phyloP scores from a whole-genome alignment of 2,888 invertebrate genomes.

The Drosophila nr. fundita region DNA sequence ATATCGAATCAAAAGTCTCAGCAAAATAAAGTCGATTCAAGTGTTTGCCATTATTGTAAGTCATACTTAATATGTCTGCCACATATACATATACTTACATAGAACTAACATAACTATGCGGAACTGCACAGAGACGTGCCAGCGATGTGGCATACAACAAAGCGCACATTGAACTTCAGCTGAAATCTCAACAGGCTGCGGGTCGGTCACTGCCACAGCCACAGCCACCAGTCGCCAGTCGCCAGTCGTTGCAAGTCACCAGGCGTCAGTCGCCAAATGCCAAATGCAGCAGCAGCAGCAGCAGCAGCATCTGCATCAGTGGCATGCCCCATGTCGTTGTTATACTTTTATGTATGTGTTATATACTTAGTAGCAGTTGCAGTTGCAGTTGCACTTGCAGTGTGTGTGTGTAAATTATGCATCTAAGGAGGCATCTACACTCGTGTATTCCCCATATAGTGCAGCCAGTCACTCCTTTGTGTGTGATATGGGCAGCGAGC shows the following conservation, averaged over 20 bases:
- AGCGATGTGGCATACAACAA: constrained; percentile 47
- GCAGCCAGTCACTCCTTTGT: background rate
- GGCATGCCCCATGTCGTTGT: constrained; percentile 26
- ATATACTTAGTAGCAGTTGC: constrained; percentile 21
- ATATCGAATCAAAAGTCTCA: background rate
- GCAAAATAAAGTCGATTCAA: background rate
- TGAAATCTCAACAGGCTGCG: constrained; percentile 62
- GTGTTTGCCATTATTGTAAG: constrained; percentile 1
- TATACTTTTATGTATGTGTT: constrained; percentile 16
- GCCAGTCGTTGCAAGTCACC: constrained; percentile 10
- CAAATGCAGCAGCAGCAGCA: constrained; percentile 48
- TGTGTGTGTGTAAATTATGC: constrained; percentile 25
- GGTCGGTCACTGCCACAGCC: constrained; percentile 67
- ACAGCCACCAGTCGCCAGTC: background rate
- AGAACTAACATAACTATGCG: constrained; percentile 54
- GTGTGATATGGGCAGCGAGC: constrained; percentile 27
- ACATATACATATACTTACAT: background rate
- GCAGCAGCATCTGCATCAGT: constrained; percentile 8
- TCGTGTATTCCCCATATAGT: background rate
- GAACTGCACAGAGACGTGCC: constrained; percentile 49
- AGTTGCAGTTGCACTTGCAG: background rate
- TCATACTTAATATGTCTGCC: background rate
- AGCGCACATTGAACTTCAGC: constrained; percentile 67
- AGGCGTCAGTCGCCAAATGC: constrained; percentile 53
- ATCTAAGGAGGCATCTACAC: constrained; percentile 6